These are phyloP conservation scores for Sapayoa aenigma DNA, from an alignment of 2,113 vertebrate genomes.

Conservation along the genomic window DNA sequence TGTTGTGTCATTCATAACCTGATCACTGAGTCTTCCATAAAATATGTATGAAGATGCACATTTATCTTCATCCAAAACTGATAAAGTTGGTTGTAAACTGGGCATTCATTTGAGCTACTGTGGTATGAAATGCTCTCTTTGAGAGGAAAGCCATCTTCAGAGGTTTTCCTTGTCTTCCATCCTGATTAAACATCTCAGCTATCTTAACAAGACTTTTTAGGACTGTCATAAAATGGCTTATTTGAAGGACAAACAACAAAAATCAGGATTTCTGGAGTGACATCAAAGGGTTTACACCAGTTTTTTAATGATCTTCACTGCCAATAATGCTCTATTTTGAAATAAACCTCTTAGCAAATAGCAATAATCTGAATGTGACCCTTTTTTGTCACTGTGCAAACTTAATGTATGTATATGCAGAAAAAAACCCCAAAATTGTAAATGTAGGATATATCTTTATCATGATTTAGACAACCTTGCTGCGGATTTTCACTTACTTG, in stretches of 20 bases:
- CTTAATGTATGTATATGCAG: not conserved
- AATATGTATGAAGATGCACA: not conserved
- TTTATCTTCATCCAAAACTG: not conserved
- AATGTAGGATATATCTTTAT: not conserved
- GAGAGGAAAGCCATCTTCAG: not conserved
- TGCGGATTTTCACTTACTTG: not conserved
- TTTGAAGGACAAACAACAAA: not conserved
- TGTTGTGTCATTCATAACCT: not conserved
- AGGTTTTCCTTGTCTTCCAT: not conserved
- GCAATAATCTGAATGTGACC: not conserved
- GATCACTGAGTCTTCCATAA: not conserved
- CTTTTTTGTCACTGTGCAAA: not conserved
- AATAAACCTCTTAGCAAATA: not conserved
- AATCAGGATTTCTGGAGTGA: not conserved
- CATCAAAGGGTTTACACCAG: not conserved
- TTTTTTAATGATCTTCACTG: not conserved
- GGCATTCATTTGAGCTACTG: accelerated
- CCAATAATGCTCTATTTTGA: not conserved
- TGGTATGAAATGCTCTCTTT: not conserved
- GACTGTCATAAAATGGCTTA: not conserved
- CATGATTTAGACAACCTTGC: not conserved
- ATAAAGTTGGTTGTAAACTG: not conserved
- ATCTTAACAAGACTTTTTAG: not conserved
- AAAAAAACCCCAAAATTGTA: not conserved
- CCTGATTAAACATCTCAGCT: not conserved